Evolutionary conservation across 2,113 vertebrate genomes (phyloP), one percentile per base, ranked within the genome.

Genomic region (Plecotus auritus): DNA sequence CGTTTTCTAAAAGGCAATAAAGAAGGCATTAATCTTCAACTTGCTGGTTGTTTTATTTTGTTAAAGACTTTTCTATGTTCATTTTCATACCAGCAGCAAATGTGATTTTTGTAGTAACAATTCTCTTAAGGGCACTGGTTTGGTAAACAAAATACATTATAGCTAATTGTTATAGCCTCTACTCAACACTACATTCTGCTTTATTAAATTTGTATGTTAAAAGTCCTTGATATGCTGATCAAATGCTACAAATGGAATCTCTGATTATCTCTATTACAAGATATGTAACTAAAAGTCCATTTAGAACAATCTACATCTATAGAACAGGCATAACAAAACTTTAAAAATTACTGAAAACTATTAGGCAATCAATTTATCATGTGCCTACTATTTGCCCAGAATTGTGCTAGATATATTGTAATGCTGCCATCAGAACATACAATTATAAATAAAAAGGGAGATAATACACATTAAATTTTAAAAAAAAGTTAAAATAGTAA

Each of bases 1-100:
- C 13, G 5, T 70, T 13, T 54, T 51, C 77, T 54, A 88, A 84
- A 74, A 5, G 70, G 18, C 73, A 64, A 72, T 28, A 3, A 85
- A 92, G 84, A 64, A 72, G 91, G 40, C 1, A 5, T n/a, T 51
- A 17, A 87, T 10, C 70, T 92, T 86, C n/a, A 77, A 73, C 18
- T 45, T 56, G n/a, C 14, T 59, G 56, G 13, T 40, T 72, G 28
- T 54, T 94, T 80, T 49, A 42, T 35, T 59, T 18, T 86, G 26
- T 88, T 64, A 67, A 40, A 89, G 81, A 35, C 7, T 7, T 28
- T 87, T 82, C 86, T 84, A 32, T 73, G 42, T 30, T 93, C 35
- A 77, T 95, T 94, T 95, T 92, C 32, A 85, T 6, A 67, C 6
- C 59, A 86, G 69, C 67, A 80, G 40, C 69, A 96, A 91, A 66